Conservation (phyloP, 2,797 vertebrate species). For the Leptatherina wallacei region DNA sequence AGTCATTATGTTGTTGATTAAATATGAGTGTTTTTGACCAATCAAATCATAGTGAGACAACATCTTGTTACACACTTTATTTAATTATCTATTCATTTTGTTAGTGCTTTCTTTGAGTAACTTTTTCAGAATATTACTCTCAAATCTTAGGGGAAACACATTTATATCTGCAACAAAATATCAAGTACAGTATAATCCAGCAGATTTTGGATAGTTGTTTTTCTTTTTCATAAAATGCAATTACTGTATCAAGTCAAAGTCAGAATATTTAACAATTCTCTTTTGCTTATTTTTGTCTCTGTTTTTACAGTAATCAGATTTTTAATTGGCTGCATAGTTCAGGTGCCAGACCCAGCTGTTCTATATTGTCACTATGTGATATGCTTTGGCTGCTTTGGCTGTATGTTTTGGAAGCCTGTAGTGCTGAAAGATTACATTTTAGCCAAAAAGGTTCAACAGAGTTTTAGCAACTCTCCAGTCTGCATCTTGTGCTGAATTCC, state of each 20-base stretch:
- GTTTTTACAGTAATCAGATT: not conserved
- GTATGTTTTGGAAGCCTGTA: too few species aligned
- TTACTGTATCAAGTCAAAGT: not conserved
- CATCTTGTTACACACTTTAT: too few species aligned
- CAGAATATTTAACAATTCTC: too few species aligned
- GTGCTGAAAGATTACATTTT: not conserved
- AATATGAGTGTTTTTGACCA: not conserved
- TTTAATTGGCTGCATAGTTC: not conserved
- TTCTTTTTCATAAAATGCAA: not conserved
- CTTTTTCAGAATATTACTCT: conserved; percentile 3
- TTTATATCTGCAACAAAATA: not conserved
- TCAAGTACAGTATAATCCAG: not conserved
- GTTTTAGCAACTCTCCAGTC: not conserved
- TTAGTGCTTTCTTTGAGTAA: not conserved
- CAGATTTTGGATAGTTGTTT: not conserved
- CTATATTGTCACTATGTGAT: not conserved
- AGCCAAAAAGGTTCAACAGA: not conserved
- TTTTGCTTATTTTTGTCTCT: not conserved
- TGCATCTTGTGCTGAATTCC: not conserved
- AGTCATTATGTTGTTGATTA: too few species aligned
- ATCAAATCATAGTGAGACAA: too few species aligned
- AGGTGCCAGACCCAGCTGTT: not conserved
- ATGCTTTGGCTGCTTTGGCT: not conserved
- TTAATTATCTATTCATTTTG: not conserved
- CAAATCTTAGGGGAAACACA: not conserved